Percentiles rank a stretch among this genome's conserved stretches.
phyloP scores from a whole-genome alignment of 1,140 invertebrate species.

The Diplogasteroides magnus region DNA sequence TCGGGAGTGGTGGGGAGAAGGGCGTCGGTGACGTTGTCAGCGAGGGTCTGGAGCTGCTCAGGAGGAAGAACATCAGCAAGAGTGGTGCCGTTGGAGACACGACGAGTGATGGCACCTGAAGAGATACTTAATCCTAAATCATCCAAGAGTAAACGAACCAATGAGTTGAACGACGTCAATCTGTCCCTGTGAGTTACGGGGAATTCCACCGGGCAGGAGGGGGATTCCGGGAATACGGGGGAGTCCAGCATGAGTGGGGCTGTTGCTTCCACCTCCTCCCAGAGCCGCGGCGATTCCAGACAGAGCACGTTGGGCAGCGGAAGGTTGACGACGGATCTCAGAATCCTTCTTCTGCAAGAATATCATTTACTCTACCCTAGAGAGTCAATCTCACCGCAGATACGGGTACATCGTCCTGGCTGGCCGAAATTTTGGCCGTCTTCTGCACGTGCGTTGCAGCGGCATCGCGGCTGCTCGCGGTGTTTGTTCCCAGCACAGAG shows the following conservation, averaged over 20 bases:
- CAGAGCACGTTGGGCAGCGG: conserved; percentile 47
- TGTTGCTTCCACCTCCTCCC: conserved; percentile 48
- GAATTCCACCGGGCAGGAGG: conserved; percentile 53
- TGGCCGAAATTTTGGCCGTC: conserved; percentile 13
- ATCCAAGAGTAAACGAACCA: conserved; percentile 11
- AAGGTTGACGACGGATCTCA: conserved; percentile 50
- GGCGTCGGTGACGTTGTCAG: conserved; percentile 53
- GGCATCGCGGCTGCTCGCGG: conserved; percentile 10
- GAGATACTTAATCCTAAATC: background rate
- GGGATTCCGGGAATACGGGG: conserved; percentile 52
- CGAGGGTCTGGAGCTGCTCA: conserved; percentile 54
- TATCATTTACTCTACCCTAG: background rate
- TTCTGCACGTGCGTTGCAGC: conserved; percentile 13
- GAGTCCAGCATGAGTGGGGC: conserved; percentile 49
- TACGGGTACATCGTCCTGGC: conserved; percentile 16
- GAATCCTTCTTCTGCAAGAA: background rate
- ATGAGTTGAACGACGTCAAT: conserved; percentile 55
- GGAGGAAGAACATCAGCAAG: conserved; percentile 53
- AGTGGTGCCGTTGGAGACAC: conserved; percentile 55
- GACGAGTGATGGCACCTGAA: conserved; percentile 48
- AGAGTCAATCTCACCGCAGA: background rate
- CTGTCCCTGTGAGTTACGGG: conserved; percentile 53
- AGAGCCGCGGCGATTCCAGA: conserved; percentile 51
- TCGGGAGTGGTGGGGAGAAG: conserved; percentile 51
- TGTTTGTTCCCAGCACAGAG: conserved; percentile 38